Evolutionary conservation across 30 jellyfish, hydroid and myxozoan species (phyloP), one percentile per base, ranked within the genome.

Genomic region (Chrysaora quinquecirrha): DNA sequence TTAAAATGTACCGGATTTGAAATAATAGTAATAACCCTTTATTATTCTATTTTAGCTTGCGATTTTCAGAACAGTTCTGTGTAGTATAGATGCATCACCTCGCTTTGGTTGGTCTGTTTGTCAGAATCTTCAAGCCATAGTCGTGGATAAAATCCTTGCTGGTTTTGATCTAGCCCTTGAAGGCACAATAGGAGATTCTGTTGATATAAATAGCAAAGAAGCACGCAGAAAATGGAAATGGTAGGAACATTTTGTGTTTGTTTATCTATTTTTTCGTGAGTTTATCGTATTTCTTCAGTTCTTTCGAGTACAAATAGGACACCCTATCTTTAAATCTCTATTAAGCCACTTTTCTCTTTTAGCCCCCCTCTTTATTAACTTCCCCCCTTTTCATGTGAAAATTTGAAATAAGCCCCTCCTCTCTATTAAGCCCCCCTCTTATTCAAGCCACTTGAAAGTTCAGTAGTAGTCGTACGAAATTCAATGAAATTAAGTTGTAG

Each of bases 51-150:
- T 58, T 1, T 35, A 82, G 92, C 85, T 82, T 34, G 33, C 92
- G 23, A 38, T 82, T 18, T 82, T 82, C 85, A 68, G 73, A 54
- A 46, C 92, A 21, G 85, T 38, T 3, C 48, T 82, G 61, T 0
- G 73, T 29, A 82, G 54, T 19, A 43, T 82, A 25, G 43, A 30
- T 43, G 34, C 69, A 34, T 82, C 92, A 0, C 23, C 92, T 11
- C 92, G 80, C 1, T 82, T 82, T 63, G 75, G 80, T 33, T 73
- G 85, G 21, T 73, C 76, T 9, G 71, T 27, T 16, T 69, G 46
- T 30, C 85, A 82, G 43, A 82, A 82, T n/a, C 48, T 82, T 23
- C 85, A 50, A 71, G 85, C 85, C 0, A 71, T 56, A 0, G 92
- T 30, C 47, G 73, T 58, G 19, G 92, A 82, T 50, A 65, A 48